Evolutionary conservation across 2,888 invertebrate genomes (phyloP).

Genomic region (Baronia brevicornis): DNA sequence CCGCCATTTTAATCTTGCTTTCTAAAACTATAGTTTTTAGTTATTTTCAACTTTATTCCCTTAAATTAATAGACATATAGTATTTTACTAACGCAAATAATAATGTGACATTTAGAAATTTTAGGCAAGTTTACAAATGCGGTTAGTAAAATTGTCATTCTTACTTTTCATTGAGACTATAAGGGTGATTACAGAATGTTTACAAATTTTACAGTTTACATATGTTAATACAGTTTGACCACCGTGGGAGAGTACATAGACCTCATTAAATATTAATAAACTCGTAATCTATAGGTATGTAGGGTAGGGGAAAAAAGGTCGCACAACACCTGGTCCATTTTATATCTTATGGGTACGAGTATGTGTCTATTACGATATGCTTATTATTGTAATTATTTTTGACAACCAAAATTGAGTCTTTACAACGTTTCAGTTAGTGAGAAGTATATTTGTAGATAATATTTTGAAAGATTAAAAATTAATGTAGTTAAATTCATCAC

Average conservation of each 20-base stretch:
- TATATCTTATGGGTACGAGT: constrained; percentile 1
- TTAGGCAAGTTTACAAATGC: constrained; percentile 12
- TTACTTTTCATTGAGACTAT: not conserved
- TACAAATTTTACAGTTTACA: constrained; percentile 11
- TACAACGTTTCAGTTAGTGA: too few species aligned
- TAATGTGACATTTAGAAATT: constrained; percentile 3
- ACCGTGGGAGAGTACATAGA: constrained; percentile 61
- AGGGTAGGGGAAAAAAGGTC: constrained; percentile 40
- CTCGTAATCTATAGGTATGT: constrained; percentile 41
- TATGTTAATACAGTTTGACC: constrained; percentile 25
- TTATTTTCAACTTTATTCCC: not conserved
- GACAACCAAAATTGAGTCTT: constrained; percentile 5
- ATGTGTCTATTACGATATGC: not conserved
- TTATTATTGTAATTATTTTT: too few species aligned
- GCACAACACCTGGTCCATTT: constrained; percentile 47
- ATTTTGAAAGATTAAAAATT: too few species aligned
- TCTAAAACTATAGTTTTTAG: not conserved
- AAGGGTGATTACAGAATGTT: constrained; percentile 16
- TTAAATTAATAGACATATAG: not conserved
- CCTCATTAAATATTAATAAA: constrained; percentile 66
- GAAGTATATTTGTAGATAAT: too few species aligned
- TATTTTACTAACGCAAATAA: not conserved
- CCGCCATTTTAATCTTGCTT: constrained; percentile 17
- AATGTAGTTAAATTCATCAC: too few species aligned
- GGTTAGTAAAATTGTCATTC: too few species aligned